Conservation (phyloP, 2,113 vertebrate species). For the Eudyptes chrysolophus region DNA sequence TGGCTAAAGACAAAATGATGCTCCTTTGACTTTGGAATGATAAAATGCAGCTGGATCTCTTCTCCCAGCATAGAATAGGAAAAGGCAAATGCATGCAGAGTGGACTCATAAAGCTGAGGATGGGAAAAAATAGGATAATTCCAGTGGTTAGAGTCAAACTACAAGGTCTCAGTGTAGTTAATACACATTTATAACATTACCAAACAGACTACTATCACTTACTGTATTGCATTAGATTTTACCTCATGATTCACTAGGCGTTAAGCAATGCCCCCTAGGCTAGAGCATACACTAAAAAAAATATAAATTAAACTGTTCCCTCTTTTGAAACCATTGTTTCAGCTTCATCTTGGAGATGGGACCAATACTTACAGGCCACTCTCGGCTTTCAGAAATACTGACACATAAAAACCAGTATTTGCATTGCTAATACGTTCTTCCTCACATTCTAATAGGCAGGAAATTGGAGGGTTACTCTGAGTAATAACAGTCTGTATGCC, state of each 20-base stretch:
- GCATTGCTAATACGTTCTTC: neutral
- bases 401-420: neutral
- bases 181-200: neutral
- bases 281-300: neutral
- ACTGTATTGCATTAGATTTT: neutral
- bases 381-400: neutral
- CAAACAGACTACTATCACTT: neutral
- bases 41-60: constrained; percentile 94
- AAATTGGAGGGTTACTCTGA: neutral
- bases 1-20: constrained; percentile 97
- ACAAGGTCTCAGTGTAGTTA: neutral
- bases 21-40: constrained; percentile 98
- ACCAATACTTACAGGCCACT: neutral
- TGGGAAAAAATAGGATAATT: neutral
- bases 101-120: constrained; percentile 89
- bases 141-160: neutral
- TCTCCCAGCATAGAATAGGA: constrained; percentile 94
- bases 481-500: neutral
- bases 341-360: neutral
- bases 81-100: constrained; percentile 95
- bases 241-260: neutral
- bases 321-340: neutral
- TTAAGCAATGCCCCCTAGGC: neutral
- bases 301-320: neutral
- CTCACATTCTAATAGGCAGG: neutral